phyloP scores from a whole-genome alignment of 2,888 invertebrate genomes.

The Megalurothrips usitatus region DNA sequence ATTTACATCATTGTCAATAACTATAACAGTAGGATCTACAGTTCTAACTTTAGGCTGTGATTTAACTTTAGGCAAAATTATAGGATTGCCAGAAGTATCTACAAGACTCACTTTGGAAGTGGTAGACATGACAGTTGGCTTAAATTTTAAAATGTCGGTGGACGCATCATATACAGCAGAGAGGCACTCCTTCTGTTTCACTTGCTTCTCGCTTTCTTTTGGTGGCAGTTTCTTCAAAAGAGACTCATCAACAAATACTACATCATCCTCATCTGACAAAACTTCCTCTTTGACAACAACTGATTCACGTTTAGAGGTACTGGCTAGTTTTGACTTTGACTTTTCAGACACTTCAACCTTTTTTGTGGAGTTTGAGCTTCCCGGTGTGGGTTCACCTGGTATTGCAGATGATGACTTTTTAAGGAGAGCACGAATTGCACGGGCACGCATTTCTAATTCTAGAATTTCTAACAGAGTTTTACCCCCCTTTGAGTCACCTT shows the following conservation, averaged over 20 bases:
- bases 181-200: background rate
- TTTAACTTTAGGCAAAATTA: background rate
- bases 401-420: conserved; percentile 28
- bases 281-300: background rate
- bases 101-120: background rate
- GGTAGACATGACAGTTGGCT: background rate
- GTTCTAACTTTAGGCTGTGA: background rate
- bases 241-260: background rate
- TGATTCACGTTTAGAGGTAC: background rate
- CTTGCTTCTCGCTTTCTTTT: background rate
- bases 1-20: background rate
- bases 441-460: conserved; percentile 56
- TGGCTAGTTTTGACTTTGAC: background rate
- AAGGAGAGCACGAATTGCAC: conserved; percentile 53
- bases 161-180: conserved; percentile 2
- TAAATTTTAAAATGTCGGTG: background rate
- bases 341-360: background rate
- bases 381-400: background rate
- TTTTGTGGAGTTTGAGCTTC: background rate
- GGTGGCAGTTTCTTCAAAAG: background rate
- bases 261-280: background rate
- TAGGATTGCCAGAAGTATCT: background rate
- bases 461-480: conserved; percentile 52
- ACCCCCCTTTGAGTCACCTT: conserved; percentile 42
- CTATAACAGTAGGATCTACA: background rate